Percentiles rank a stretch among this genome's conserved stretches.
These are phyloP conservation scores for Stratiomys singularior DNA, from an alignment of 2,888 invertebrate genomes.

Conservation along the genomic window DNA sequence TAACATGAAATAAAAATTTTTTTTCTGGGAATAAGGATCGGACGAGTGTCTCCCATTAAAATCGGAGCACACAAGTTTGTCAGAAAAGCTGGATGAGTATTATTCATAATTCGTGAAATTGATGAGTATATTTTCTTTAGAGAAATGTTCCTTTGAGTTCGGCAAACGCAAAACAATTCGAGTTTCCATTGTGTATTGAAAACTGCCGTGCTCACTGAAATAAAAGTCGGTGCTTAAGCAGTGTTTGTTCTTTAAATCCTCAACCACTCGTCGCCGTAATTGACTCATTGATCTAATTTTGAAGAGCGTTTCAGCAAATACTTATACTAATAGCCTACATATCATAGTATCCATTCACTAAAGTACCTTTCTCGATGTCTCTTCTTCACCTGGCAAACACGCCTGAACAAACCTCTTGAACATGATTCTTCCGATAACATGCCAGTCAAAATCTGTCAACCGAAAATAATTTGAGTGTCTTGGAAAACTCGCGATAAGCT, in stretches of 20 bases:
- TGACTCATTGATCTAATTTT: conserved; percentile 30
- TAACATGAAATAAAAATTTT: background rate
- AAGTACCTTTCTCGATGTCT: background rate
- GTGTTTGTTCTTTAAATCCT: background rate
- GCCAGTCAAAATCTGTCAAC: conserved; percentile 44
- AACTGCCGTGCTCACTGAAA: too few relatives aligned
- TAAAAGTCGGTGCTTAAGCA: background rate
- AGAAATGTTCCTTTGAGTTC: too few relatives aligned
- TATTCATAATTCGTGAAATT: too few relatives aligned
- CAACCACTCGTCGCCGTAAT: background rate
- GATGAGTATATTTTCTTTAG: too few relatives aligned
- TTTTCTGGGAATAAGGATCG: too few relatives aligned
- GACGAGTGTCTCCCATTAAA: too few relatives aligned
- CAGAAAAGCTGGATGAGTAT: too few relatives aligned
- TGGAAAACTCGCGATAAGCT: conserved; percentile 42
- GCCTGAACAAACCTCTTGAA: conserved; percentile 6
- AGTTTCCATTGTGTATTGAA: too few relatives aligned
- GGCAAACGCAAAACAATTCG: too few relatives aligned
- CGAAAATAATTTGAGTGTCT: conserved; percentile 46
- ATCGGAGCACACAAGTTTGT: too few relatives aligned
- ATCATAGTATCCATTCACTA: conserved; percentile 5
- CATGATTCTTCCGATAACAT: conserved; percentile 34
- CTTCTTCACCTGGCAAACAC: background rate
- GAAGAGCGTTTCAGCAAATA: background rate
- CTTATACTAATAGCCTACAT: conserved; percentile 17